These are phyloP conservation scores for Seriola quinqueradiata DNA, from an alignment of 2,113 vertebrate genomes.

Conservation along the genomic window DNA sequence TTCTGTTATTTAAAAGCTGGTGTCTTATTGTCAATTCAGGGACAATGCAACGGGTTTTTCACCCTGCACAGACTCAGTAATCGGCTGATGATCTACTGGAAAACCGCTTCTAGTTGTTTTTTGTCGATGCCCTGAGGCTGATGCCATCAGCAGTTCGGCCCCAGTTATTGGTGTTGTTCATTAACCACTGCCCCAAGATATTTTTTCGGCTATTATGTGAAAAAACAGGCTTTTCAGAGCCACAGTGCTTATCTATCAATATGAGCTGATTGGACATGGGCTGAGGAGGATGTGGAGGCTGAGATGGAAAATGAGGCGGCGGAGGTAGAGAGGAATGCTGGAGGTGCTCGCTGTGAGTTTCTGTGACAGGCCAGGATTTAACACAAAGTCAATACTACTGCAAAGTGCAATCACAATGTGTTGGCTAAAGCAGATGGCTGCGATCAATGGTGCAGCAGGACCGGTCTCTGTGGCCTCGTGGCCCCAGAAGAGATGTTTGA, in stretches of 20 bases:
- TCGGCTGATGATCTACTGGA: conserved; percentile 27
- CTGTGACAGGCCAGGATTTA: conserved; percentile 71
- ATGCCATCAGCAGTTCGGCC: conserved; percentile 30
- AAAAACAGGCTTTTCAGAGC: not conserved
- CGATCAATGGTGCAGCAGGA: conserved; percentile 62
- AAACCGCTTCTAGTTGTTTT: conserved; percentile 18
- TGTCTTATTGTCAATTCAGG: not conserved
- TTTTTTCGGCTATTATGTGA: conserved; percentile 20
- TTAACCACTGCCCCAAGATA: conserved; percentile 32
- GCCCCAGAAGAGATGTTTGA: conserved; percentile 62
- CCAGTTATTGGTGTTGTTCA: conserved; percentile 25
- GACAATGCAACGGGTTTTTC: not conserved
- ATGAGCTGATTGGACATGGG: conserved; percentile 25
- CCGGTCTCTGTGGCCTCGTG: conserved; percentile 27
- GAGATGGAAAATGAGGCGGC: conserved; percentile 32
- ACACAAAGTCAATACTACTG: conserved; percentile 77
- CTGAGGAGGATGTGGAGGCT: conserved; percentile 24
- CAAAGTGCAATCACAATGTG: conserved; percentile 76
- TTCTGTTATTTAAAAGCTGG: not conserved
- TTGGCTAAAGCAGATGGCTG: conserved; percentile 70
- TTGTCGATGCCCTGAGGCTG: conserved; percentile 17
- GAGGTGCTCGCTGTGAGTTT: conserved; percentile 53
- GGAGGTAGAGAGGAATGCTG: conserved; percentile 41
- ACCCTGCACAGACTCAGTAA: conserved; percentile 12
- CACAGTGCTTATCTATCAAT: conserved; percentile 23